phyloP scores from a whole-genome alignment of 2,888 invertebrate genomes.

The Strigamia maritima region DNA sequence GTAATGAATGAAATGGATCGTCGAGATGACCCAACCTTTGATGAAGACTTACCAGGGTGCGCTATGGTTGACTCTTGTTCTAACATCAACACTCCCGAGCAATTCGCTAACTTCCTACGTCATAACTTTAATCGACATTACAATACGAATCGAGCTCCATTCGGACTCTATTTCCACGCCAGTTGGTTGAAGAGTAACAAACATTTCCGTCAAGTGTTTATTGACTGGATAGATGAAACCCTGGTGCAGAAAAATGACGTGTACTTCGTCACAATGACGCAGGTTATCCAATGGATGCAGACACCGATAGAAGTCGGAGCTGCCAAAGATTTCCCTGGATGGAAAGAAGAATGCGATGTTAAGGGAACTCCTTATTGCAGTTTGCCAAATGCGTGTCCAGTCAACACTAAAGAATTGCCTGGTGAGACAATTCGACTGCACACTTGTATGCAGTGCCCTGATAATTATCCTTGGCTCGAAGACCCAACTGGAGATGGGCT shows the following conservation, averaged over 20 bases:
- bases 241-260: conserved; percentile 77
- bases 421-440: conserved; percentile 90
- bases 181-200: conserved; percentile 92
- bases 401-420: conserved; percentile 88
- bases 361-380: conserved; percentile 78
- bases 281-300: conserved; percentile 87
- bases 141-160: conserved; percentile 86
- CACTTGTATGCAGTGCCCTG: conserved; percentile 88
- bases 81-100: conserved; percentile 85
- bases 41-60: conserved; percentile 85
- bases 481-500: conserved; percentile 87
- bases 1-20: conserved; percentile 93
- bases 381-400: conserved; percentile 85
- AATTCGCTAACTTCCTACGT: conserved; percentile 78
- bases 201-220: conserved; percentile 84
- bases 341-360: conserved; percentile 72
- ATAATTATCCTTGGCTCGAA: conserved; percentile 91
- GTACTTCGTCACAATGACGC: conserved; percentile 85
- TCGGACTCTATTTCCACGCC: conserved; percentile 81
- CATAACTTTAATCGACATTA: conserved; percentile 94
- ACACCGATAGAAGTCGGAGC: conserved; percentile 79
- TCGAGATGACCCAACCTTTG: conserved; percentile 88
- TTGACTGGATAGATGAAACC: conserved; percentile 92
- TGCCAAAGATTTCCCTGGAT: conserved; percentile 87
- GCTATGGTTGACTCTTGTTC: conserved; percentile 93